Percentiles rank a stretch among this genome's conserved stretches.
phyloP scores from a whole-genome alignment of 2,888 invertebrate genomes.

The Notodonta ziczac region DNA sequence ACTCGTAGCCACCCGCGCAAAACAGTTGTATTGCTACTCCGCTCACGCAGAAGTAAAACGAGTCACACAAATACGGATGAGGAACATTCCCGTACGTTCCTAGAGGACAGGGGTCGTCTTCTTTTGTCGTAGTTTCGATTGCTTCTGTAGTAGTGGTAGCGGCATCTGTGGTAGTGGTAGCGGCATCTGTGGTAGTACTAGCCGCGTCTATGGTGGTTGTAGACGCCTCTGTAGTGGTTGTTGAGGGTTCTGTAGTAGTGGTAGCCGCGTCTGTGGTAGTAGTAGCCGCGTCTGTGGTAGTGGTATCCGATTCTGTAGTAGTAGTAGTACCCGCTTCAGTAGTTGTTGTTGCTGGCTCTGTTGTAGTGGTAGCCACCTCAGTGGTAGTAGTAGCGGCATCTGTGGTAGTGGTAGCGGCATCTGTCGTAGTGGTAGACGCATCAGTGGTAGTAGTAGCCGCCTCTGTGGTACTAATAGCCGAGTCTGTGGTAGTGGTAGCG shows the following conservation, averaged over 20 bases:
- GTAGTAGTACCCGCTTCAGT: slow-evolving; percentile 9
- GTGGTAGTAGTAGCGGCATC: not conserved
- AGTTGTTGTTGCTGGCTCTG: not conserved
- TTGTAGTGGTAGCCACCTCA: slow-evolving; percentile 1
- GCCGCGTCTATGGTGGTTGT: not conserved
- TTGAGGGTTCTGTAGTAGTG: slow-evolving; percentile 10
- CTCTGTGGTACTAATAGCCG: not conserved
- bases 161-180: slow-evolving; percentile 2
- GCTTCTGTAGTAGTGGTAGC: slow-evolving; percentile 9
- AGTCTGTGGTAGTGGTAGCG: not conserved
- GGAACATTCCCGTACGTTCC: slow-evolving; percentile 36
- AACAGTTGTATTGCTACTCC: slow-evolving; percentile 31
- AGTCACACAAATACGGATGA: slow-evolving; percentile 36
- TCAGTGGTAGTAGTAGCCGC: not conserved
- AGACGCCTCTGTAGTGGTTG: slow-evolving; percentile 4
- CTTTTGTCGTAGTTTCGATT: slow-evolving; percentile 6
- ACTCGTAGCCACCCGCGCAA: slow-evolving; percentile 46
- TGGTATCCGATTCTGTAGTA: not conserved
- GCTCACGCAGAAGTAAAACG: slow-evolving; percentile 36
- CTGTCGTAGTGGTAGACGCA: not conserved
- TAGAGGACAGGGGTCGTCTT: slow-evolving; percentile 14
- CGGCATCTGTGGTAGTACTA: not conserved
- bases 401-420: slow-evolving; percentile 9
- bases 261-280: not conserved
- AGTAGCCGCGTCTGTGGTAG: not conserved